Base-by-base conservation (phyloP, 2,113 vertebrate genomes). In the Gallinago undulata region DNA sequence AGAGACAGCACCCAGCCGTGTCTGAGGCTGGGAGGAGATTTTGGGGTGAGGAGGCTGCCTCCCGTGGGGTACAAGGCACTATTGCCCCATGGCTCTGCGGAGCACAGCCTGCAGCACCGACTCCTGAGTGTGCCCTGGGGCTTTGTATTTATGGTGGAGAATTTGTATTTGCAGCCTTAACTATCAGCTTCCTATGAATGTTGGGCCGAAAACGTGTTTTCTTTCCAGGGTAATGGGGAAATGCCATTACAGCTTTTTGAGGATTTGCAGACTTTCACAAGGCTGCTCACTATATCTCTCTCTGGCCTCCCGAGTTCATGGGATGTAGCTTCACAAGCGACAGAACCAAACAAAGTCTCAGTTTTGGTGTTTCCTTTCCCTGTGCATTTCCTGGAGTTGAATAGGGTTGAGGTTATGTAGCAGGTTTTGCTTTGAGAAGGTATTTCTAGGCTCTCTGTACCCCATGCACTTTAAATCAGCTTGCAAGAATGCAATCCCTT, bases 61-160 rank as follows among this genome's bases (percentile, higher is more conserved):
- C 47, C 15, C 2, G 8, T 0, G 5, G 47, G 35, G 25, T 60
- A 16, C 25, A 45, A 30, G 12, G 25, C 19, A 39, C 41, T 62
- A 60, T 11, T 2, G 3, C 31, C 51, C 74, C 2, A 2, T 2
- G 1, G 30, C 48, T 13, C 62, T 39, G 10, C 27, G 63, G 31
- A 80, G 15, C 77, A 12, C 50, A 43, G 48, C 27, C n/a, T 5
- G 9, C 1, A 3, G 25, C 67, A 18, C 23, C 0, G 0, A 5
- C 22, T n/a, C 50, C 59, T 67, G 27, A 50, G 48, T 4, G 0
- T 3, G 4, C 53, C 1, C 18, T 12, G 25, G 1, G 13, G 1
- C 1, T 30, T 84, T 57, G 59, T 10, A 25, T 21, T 47, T 48
- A 3, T 3, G 7, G 15, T 2, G 39, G 11, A 43, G 28, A 30